Evolutionary conservation across 1,140 invertebrate genomes (phyloP), one percentile per base, ranked within the genome.

Genomic region (Vollenhovia emeryi): DNA sequence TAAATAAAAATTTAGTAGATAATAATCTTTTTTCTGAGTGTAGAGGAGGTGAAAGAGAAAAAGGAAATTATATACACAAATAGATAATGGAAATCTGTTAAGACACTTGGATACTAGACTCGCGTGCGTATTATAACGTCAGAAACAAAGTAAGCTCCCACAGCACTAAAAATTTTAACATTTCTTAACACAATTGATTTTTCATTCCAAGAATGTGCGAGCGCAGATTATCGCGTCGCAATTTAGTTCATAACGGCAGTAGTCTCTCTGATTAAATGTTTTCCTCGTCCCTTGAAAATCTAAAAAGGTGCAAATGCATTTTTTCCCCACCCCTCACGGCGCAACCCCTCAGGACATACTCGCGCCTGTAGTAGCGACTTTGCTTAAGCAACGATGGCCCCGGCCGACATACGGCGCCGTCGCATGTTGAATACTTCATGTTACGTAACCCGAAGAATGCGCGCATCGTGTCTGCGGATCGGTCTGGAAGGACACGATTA

Each of bases 351-450:
- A 69, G 57, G 33, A 21, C 18, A 33, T 43, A 40, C 64, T 62
- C 45, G 68, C 78, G 64, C 64, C 59, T 48, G 71, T 83, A 89
- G 86, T 90, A 84, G 48, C 86, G 86, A n/a, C 89, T 91, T 90
- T 89, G 69, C 87, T 88, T 87, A 90, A 86, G 87, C 71, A 66
- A 85, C 66, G 50, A 88, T 74, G n/a, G 64, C 82, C 86, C 43
- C 83, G 69, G 33, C 76, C 91, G 76, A 92, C 91, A 90, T 86
- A 91, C 88, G 89, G 86, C 71, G 68, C 68, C 79, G 86, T 93
- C 86, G 83, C 90, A 93, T 83, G 85, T 80, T 93, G 91, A 92
- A 93, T 92, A 92, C 87, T 93, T 93, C 74, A 93, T 91, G 87
- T 68, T 88, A 79, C 74, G 69, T 80, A 89, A 69, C 69, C 76